These are phyloP conservation scores for Cryptomyrus ogoouensis DNA, from an alignment of 2,113 vertebrate species.

Conservation along the genomic window DNA sequence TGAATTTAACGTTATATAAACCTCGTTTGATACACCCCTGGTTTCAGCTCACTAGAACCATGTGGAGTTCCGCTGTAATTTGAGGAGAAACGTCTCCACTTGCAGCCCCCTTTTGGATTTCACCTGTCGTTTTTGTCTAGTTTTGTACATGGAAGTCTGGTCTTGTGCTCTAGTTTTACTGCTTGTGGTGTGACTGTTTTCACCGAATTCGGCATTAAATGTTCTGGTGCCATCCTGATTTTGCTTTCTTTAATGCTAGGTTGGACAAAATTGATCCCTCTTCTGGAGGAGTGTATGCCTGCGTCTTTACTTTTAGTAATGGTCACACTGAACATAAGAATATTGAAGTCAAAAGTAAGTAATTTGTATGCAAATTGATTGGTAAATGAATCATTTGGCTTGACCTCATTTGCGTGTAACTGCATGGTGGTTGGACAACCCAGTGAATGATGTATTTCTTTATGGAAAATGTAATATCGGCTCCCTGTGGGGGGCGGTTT, in stretches of 20 bases:
- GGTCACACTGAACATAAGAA: neutral
- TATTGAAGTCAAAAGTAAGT: slow-evolving; percentile 70
- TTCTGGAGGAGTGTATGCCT: slow-evolving; percentile 64
- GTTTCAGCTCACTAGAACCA: neutral
- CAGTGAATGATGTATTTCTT: neutral
- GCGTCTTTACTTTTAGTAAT: slow-evolving; percentile 56
- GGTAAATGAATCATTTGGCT: neutral
- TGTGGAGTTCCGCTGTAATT: neutral
- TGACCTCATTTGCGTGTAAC: neutral
- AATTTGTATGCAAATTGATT: neutral
- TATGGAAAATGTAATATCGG: neutral
- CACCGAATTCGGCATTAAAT: neutral
- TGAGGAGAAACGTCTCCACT: neutral
- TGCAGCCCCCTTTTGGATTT: neutral
- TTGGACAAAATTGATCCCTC: slow-evolving; percentile 45
- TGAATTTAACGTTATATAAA: neutral
- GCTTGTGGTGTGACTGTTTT: neutral
- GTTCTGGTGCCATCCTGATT: neutral
- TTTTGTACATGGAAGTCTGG: neutral
- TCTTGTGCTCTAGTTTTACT: neutral
- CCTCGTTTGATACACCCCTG: neutral
- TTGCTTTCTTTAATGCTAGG: slow-evolving; percentile 28
- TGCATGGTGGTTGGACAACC: neutral
- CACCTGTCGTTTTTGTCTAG: neutral
- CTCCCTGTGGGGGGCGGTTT: neutral